phyloP scores from a whole-genome alignment of 2,797 vertebrate species.

The Tachyglossus aculeatus region DNA sequence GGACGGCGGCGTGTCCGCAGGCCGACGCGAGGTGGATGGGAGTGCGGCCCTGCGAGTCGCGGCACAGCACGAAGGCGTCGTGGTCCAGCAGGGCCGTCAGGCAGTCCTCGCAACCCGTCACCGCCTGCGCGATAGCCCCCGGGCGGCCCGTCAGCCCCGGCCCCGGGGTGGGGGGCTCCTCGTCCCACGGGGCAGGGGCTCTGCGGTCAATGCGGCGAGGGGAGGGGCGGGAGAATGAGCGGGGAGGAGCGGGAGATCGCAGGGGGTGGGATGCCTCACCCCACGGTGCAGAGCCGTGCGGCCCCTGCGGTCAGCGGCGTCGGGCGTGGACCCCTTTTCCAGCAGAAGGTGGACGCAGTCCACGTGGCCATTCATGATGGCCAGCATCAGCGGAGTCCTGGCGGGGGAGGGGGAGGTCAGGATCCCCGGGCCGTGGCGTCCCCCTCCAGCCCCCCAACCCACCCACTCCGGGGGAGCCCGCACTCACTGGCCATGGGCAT shows the following conservation, averaged over 20 bases:
- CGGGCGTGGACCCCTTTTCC: conserved; percentile 90
- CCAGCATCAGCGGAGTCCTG: conserved; percentile 94
- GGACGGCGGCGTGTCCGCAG: conserved; percentile 86
- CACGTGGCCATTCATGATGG: conserved; percentile 89
- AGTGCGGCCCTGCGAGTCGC: conserved; percentile 90
- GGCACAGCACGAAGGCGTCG: conserved; percentile 90
- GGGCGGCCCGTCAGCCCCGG: too few species aligned
- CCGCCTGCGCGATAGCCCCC: conserved; percentile 74
- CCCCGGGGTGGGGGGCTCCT: neutral
- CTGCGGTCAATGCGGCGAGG: too few species aligned
- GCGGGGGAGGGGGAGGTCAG: neutral
- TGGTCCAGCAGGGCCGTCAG: conserved; percentile 92
- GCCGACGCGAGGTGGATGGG: conserved; percentile 94
- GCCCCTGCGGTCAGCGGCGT: conserved; percentile 89
- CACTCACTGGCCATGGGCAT: conserved; percentile 91
- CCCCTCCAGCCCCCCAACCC: neutral
- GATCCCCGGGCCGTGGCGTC: neutral
- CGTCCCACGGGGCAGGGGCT: neutral
- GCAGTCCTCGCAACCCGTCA: conserved; percentile 91
- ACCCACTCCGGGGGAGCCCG: too few species aligned
- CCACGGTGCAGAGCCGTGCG: conserved; percentile 91
- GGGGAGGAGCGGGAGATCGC: neutral
- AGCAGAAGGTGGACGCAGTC: conserved; percentile 93
- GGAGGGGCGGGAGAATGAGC: neutral
- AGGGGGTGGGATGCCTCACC: conserved; percentile 69